phyloP scores from a whole-genome alignment of 2,888 invertebrate genomes.

The Troilus luridus region DNA sequence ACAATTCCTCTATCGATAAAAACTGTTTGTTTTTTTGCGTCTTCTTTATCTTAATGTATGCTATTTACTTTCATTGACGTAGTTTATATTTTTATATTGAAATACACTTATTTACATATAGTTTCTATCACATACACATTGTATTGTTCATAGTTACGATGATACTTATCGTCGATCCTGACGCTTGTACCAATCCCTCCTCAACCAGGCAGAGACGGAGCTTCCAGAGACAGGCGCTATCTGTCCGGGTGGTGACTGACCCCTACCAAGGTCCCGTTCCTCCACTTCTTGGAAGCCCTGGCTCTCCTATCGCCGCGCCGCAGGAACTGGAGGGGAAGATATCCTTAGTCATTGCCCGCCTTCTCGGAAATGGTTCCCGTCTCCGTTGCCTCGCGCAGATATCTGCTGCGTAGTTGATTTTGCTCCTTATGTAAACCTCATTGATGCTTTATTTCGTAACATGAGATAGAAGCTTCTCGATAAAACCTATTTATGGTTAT shows the following conservation, averaged over 20 bases:
- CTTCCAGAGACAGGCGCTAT: background rate
- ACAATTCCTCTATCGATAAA: too few species aligned
- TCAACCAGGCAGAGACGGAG: background rate
- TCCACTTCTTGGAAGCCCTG: slow-evolving; percentile 27
- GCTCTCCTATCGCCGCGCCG: background rate
- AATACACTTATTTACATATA: too few species aligned
- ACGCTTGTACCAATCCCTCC: too few species aligned
- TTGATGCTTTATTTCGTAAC: background rate
- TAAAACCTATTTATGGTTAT: too few species aligned
- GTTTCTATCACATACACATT: too few species aligned
- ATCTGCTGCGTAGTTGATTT: background rate
- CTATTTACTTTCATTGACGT: too few species aligned
- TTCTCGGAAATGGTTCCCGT: background rate
- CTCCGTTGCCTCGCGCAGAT: background rate
- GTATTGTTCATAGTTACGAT: too few species aligned
- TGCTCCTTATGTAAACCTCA: background rate
- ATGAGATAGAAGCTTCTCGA: background rate
- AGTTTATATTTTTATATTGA: too few species aligned
- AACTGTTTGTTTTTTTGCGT: too few species aligned
- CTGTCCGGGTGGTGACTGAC: background rate
- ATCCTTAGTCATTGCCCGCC: background rate
- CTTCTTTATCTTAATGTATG: too few species aligned
- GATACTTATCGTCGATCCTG: too few species aligned
- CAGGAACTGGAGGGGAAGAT: slow-evolving; percentile 42
- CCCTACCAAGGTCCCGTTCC: slow-evolving; percentile 5